Evolutionary conservation across 1,140 invertebrate species (phyloP).

Genomic region (Thaumatotibia leucotreta): DNA sequence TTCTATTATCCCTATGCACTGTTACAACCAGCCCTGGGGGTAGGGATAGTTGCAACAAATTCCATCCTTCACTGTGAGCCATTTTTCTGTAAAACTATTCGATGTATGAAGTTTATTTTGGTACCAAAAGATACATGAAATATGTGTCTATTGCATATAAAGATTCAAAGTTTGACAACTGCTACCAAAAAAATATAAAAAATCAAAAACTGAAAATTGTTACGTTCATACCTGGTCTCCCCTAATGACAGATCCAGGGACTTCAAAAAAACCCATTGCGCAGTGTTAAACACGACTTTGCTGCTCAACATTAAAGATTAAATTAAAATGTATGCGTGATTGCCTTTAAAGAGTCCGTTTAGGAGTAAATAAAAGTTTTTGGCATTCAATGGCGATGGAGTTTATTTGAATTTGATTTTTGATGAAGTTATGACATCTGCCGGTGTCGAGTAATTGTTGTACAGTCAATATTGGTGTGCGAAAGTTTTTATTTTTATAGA

Average conservation of each 20-base stretch:
- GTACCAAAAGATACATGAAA: too few relatives aligned
- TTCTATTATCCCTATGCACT: too few relatives aligned
- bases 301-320: not conserved
- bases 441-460: not conserved
- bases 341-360: not conserved
- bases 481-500: not conserved
- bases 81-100: too few relatives aligned
- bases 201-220: too few relatives aligned
- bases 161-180: too few relatives aligned
- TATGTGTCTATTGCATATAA: too few relatives aligned
- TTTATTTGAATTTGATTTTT: constrained; percentile 8
- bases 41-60: too few relatives aligned
- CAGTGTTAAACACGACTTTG: not conserved
- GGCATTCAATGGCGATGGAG: not conserved
- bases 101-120: too few relatives aligned
- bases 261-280: not conserved
- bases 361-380: constrained; percentile 23
- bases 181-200: too few relatives aligned
- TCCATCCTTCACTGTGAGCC: too few relatives aligned
- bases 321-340: not conserved
- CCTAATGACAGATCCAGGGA: constrained; percentile 31
- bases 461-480: not conserved
- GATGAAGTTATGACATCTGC: constrained; percentile 7
- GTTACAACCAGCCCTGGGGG: too few relatives aligned
- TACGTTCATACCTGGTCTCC: too few relatives aligned